A percentile compares a stretch with the other conserved stretches of the same genome.
These are phyloP conservation scores for Thaleichthys pacificus DNA, from an alignment of 2,797 vertebrate genomes.

Conservation along the genomic window DNA sequence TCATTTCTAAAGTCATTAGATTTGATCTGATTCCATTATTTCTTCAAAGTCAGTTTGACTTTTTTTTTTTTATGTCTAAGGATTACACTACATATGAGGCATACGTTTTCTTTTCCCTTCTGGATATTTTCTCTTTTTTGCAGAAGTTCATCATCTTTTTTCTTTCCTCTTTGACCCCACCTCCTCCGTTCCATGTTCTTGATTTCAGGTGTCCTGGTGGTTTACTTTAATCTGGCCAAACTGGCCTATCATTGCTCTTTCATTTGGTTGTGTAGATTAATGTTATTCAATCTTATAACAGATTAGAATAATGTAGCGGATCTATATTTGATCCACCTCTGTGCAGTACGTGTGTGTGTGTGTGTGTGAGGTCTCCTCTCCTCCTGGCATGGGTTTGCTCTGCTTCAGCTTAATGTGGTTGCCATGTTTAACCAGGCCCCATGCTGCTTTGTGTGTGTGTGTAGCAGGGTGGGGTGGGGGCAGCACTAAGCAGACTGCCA, in stretches of 20 bases:
- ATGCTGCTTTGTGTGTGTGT: constrained; percentile 27
- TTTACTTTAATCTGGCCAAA: not conserved
- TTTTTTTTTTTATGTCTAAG: constrained; percentile 21
- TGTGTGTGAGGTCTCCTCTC: not conserved
- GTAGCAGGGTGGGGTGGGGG: constrained; percentile 34
- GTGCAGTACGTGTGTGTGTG: constrained; percentile 36
- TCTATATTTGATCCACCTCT: constrained; percentile 38
- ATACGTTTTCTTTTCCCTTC: constrained; percentile 18
- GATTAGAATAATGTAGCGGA: constrained; percentile 11
- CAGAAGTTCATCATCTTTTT: constrained; percentile 36
- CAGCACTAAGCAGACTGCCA: constrained; percentile 44
- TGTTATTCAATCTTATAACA: constrained; percentile 19
- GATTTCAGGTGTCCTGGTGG: constrained; percentile 64
- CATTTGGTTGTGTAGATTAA: constrained; percentile 30
- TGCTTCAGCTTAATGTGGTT: constrained; percentile 65
- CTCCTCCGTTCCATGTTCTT: constrained; percentile 28
- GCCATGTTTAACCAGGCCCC: constrained; percentile 46
- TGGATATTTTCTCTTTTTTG: constrained; percentile 23
- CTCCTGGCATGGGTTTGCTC: constrained; percentile 59
- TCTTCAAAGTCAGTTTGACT: not conserved
- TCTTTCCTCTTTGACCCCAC: constrained; percentile 28
- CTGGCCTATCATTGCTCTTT: constrained; percentile 45
- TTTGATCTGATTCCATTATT: constrained; percentile 29
- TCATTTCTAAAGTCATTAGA: no score
- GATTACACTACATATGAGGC: constrained; percentile 16